Evolutionary conservation across 2,888 invertebrate species (phyloP).

Genomic region (Polyommatus icarus): DNA sequence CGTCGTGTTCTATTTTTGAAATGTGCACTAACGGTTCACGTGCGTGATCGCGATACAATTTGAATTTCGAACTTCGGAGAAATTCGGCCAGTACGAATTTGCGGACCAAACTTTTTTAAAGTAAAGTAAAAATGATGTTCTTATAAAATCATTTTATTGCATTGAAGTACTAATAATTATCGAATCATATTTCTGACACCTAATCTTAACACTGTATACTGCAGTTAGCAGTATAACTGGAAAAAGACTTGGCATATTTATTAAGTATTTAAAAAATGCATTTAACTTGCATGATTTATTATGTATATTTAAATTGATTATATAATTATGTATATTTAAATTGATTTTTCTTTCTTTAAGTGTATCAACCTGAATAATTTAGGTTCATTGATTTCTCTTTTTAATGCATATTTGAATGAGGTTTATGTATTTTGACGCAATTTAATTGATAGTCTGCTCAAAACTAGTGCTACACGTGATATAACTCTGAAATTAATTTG

Average conservation of each 20-base stretch:
- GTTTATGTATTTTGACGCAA: slow-evolving; percentile 45
- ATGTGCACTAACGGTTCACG: slow-evolving; percentile 76
- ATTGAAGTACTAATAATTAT: not conserved
- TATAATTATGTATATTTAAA: no score
- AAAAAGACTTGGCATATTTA: no score
- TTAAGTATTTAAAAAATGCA: no score
- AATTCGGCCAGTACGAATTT: slow-evolving; percentile 59
- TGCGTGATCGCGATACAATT: slow-evolving; percentile 75
- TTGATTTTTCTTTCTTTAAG: not conserved
- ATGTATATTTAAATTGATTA: not conserved
- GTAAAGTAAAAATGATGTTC: not conserved
- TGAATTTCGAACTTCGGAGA: slow-evolving; percentile 75
- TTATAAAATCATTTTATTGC: not conserved
- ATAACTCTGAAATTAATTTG: not conserved
- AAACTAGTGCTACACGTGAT: not conserved
- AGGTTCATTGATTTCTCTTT: slow-evolving; percentile 72
- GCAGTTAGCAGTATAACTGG: no score
- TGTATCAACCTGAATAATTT: slow-evolving; percentile 44
- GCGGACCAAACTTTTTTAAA: not conserved
- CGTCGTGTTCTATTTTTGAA: slow-evolving; percentile 78
- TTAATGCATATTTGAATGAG: slow-evolving; percentile 57
- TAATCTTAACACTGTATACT: no score
- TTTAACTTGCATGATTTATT: not conserved
- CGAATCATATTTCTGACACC: no score
- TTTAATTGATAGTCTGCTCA: slow-evolving; percentile 41